Evolutionary conservation across 2,113 vertebrate species (phyloP).

Genomic region (Heliornis fulica): DNA sequence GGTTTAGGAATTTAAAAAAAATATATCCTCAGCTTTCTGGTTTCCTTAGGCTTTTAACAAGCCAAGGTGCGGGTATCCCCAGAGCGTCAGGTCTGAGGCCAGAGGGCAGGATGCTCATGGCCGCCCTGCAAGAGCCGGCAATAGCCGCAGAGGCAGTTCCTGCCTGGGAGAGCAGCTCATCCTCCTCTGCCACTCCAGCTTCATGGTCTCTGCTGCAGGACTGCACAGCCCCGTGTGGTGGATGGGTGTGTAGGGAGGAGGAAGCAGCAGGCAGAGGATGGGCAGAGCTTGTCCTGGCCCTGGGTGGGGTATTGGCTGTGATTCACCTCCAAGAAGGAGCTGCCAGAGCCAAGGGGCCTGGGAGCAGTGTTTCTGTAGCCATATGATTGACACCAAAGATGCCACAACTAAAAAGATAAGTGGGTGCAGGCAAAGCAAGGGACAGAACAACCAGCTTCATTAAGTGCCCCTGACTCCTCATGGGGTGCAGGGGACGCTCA

Average conservation of each 20-base stretch:
- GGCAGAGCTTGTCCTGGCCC: neutral
- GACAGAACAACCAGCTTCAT: neutral
- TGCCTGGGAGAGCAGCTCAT: neutral
- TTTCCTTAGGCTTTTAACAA: neutral
- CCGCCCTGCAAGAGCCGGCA: neutral
- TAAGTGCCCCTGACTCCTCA: neutral
- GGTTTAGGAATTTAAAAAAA: neutral
- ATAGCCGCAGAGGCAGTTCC: neutral
- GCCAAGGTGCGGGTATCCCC: neutral
- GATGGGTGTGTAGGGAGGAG: neutral
- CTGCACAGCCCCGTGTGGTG: neutral
- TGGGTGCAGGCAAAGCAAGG: neutral
- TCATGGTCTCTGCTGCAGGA: neutral
- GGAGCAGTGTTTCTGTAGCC: neutral
- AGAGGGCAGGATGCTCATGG: neutral
- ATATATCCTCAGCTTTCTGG: neutral
- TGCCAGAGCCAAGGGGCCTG: neutral
- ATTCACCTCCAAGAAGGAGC: accelerated
- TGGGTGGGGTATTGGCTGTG: accelerated
- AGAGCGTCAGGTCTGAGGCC: neutral
- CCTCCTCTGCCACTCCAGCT: neutral
- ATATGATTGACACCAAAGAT: neutral
- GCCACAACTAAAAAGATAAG: neutral
- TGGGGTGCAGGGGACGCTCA: neutral
- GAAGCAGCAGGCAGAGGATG: neutral